Percentiles rank a stretch among this genome's conserved stretches.
Conservation (phyloP, 2,888 invertebrate species). For the Podabrus alpinus region DNA sequence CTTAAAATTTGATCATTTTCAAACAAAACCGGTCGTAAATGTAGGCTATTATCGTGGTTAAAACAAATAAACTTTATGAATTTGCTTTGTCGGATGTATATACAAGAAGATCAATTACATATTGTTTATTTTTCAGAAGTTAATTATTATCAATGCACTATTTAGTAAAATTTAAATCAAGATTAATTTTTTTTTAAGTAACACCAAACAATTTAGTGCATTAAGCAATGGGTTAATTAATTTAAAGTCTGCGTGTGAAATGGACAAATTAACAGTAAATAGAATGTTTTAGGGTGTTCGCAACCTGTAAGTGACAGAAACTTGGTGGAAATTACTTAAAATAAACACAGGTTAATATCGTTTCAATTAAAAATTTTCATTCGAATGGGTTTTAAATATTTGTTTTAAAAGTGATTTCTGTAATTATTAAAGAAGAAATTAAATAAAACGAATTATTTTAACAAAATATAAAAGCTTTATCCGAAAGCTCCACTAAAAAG, state of each 20-base stretch:
- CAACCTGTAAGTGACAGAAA: slow-evolving; percentile 14
- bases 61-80: not conserved
- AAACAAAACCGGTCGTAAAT: not conserved
- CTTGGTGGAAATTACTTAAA: not conserved
- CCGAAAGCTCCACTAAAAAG: slow-evolving; percentile 25
- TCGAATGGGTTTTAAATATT: not conserved
- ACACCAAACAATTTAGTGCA: not conserved
- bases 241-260: slow-evolving; percentile 26
- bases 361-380: not conserved
- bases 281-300: slow-evolving; percentile 12
- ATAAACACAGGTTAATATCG: not conserved
- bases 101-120: not conserved
- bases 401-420: not conserved
- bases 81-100: not conserved
- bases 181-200: not conserved
- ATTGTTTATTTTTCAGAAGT: not conserved
- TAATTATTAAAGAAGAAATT: not conserved
- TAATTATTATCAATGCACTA: not conserved
- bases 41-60: not conserved
- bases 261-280: slow-evolving; percentile 23
- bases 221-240: slow-evolving; percentile 29
- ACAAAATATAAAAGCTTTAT: slow-evolving; percentile 17
- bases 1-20: not conserved
- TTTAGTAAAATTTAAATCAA: not conserved
- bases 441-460: not conserved